phyloP scores from a whole-genome alignment of 2,797 vertebrate species.

The Emydoidea blandingii region DNA sequence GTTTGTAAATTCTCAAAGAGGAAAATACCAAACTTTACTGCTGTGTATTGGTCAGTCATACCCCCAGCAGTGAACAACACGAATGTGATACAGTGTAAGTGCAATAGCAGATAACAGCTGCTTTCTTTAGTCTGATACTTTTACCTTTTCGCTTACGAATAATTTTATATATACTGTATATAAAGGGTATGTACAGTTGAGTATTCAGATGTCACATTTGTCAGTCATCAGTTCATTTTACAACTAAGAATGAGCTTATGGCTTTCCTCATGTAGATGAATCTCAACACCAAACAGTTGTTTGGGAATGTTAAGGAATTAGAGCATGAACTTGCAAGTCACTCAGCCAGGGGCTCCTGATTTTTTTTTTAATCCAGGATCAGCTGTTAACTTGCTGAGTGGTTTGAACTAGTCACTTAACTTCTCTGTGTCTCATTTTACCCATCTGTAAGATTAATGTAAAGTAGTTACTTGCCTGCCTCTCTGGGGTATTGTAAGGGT shows the following conservation, averaged over 20 bases:
- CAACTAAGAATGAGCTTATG: not conserved
- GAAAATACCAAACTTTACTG: not conserved
- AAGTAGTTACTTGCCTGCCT: conserved; percentile 5
- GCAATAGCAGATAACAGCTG: not conserved
- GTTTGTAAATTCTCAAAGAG: not conserved
- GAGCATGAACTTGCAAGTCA: not conserved
- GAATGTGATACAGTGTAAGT: not conserved
- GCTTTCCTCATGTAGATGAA: not conserved
- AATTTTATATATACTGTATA: not conserved
- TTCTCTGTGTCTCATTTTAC: conserved; percentile 12
- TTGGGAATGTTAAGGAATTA: not conserved
- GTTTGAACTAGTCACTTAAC: not conserved
- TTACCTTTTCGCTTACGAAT: not conserved
- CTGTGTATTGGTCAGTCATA: not conserved
- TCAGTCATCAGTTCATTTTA: not conserved
- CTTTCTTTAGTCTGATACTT: not conserved
- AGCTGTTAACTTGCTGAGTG: not conserved
- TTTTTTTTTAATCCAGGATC: not conserved
- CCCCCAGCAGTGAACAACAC: not conserved
- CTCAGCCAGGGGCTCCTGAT: not conserved
- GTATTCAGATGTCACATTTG: not conserved
- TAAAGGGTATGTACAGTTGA: not conserved
- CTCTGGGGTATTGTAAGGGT: not conserved
- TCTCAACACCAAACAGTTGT: not conserved
- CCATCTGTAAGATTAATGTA: not conserved